Evolutionary conservation across 2,113 vertebrate genomes (phyloP), one percentile per base, ranked within the genome.

Genomic region (Prinia subflava): DNA sequence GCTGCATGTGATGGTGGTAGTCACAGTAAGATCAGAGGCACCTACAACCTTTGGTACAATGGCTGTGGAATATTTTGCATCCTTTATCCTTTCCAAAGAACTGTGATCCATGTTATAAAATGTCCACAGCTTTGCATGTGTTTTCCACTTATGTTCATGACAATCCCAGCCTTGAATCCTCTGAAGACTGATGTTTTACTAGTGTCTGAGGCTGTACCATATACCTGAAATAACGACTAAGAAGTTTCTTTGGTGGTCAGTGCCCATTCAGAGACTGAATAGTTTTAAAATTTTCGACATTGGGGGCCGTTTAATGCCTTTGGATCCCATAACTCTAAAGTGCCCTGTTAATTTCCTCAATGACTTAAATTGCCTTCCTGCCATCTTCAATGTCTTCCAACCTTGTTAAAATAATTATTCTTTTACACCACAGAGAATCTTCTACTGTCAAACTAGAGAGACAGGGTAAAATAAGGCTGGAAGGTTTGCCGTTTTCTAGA

Each of bases 381-480:
- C 10, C 3, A 7, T 57, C 20, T 77, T 39, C 22, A 77, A 3
- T 62, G 6, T 70, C 42, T 77, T 71, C 22, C 88, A 27, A 53
- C 2, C 0, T 67, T 15, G 8, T n/a, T 77, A 69, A 52, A 84
- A 37, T 11, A 68, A 24, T 52, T 60, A 19, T 33, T 68, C 27
- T 73, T 89, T 83, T 60, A 60, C 19, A 69, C 9, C 0, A 3
- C 33, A 60, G 35, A 52, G 7, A 64, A 24, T 62, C 2, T 69
- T 18, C 27, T 62, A 25, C 11, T 56, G 62, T 74, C 37, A 70
- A 49, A 60, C n/a, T 28, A 55, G 4, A 70, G 11, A 83, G 33
- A 28, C 6, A 24, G 13, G 27, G 12, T 25, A 69, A 76, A 84
- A 49, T 10, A 62, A 50, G 46, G 10, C 8, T 27, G 0, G 0